Base-by-base conservation (phyloP, 2,797 vertebrate species). In the Catostomus latipinnis region DNA sequence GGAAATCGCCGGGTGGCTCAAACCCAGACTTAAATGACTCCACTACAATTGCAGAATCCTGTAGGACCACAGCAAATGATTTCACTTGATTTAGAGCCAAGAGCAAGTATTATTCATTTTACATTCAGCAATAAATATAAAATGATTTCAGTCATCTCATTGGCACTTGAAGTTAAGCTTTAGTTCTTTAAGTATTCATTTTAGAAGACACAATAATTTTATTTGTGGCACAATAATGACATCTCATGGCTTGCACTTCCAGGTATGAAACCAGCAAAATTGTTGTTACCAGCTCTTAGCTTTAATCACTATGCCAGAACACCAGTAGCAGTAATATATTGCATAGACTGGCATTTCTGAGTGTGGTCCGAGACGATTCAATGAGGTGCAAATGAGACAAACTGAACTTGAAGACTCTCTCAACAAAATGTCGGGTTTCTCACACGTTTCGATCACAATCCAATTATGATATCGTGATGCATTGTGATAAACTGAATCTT, bases 1-100 rank as follows among this genome's bases (percentile, higher is more conserved):
- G 97, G 90, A 96, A 98, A 87, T 99, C 98, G 71, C 92, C 94
- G 1, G 97, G 97, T 80, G 97, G 96, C 54, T 97, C 96, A 78
- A 99, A 99, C 48, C 98, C 98, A 0, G 98, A 99, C 87, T 99
- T 99, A 85, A 99, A 99, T 16, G 97, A 98, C 87, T 99, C 98
- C 86, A 99, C 95, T 46, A 99, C 97, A 50, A 98, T 95, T 46
- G 84, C 83, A 1, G 97, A 97, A 86, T 99, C 98, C 98, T 99
- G 90, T 56, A 84, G 46, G n/a, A 74, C 46, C 46, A 6, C 5
- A 45, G 71, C 0, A 80, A 16, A 8, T 18, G 5, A 63, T 14
- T 67, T 43, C 54, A 63, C n/a, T 18, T 34, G 43, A 34, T 52
- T 49, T 61, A 53, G 8, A 74, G 8, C n/a, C 48, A 67, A 48